A percentile compares a stretch with the other conserved stretches of the same genome.
phyloP scores from a whole-genome alignment of 2,888 invertebrate genomes.

The Galerucella pusilla region DNA sequence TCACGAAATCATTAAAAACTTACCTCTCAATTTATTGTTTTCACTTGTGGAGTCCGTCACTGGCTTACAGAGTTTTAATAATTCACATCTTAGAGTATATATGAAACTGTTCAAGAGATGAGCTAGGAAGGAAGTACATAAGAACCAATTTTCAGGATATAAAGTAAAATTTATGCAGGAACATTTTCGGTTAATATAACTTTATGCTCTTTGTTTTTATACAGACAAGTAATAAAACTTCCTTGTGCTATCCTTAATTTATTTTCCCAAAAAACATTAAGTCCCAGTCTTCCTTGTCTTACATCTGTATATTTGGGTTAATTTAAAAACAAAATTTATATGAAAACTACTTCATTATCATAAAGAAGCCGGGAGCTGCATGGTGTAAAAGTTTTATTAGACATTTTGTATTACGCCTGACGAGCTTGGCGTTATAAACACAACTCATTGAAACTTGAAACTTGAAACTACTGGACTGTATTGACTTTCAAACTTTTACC shows the following conservation, averaged over 20 bases:
- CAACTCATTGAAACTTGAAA: constrained; percentile 38
- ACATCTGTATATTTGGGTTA: constrained; percentile 52
- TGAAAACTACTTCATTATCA: constrained; percentile 53
- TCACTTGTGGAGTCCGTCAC: constrained; percentile 5
- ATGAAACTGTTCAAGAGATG: constrained; percentile 32
- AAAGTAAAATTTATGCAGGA: constrained; percentile 36
- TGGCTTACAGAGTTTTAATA: constrained; percentile 19
- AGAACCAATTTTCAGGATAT: constrained; percentile 35
- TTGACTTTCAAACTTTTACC: constrained; percentile 16
- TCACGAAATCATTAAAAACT: background rate
- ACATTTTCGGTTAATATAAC: constrained; percentile 41
- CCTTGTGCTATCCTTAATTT: constrained; percentile 48
- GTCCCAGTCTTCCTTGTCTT: constrained; percentile 45
- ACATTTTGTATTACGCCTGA: constrained; percentile 44
- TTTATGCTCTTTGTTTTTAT: constrained; percentile 50
- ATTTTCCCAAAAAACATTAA: constrained; percentile 50
- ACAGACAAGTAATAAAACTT: constrained; percentile 50
- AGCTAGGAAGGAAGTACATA: constrained; percentile 21
- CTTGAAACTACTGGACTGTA: constrained; percentile 20
- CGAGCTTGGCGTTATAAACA: constrained; percentile 42
- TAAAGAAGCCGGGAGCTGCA: constrained; percentile 48
- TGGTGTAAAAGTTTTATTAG: constrained; percentile 48
- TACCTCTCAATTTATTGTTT: background rate
- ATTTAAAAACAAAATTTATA: constrained; percentile 52
- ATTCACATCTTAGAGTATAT: constrained; percentile 12